Base-by-base conservation (phyloP, 2,113 vertebrate genomes). In the Noctilio leporinus region DNA sequence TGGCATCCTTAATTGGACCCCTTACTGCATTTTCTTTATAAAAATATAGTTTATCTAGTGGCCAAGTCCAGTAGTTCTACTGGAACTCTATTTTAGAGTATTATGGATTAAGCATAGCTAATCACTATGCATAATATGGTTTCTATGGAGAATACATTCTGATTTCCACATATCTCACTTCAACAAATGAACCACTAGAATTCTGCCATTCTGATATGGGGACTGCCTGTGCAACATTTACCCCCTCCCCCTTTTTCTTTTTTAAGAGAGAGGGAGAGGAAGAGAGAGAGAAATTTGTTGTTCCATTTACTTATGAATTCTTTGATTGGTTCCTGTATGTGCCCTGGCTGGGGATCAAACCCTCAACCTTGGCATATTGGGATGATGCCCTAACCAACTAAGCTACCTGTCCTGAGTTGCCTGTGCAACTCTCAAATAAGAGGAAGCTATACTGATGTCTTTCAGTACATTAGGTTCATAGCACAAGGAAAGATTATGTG, bases 91-190 rank as follows among this genome's bases (percentile, higher is more conserved):
- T 45, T 94, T 86, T 26, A 91, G 65, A 72, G 57, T 22, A 51
- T 65, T 43, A 51, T 30, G 64, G 38, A 51, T 81, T 88, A 81
- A 87, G 85, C 22, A 84, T 40, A 88, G 73, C 73, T 78, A 93
- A 75, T 65, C 28, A 84, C 14, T 28, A 81, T 57, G n/a, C 43
- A 82, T 16, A 70, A 62, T 38, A 59, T 59, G 45, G 40, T 89
- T 95, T 89, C 57, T 85, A 65, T 45, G 53, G 35, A 73, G 67
- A 95, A 93, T 75, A 19, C 24, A 81, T 93, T 53, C 38, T 73
- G 57, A 78, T 65, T 89, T 89, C 15, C 67, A 94, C 30, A 67
- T 70, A 93, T 81, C 53, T 82, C 62, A 57, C 59, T 82, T 96
- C 47, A 57, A 49, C n/a, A 95, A 91, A 93, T 24, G 62, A 82